Percentiles rank a stretch among this genome's conserved stretches.
These are phyloP conservation scores for Capromys pilorides DNA, from an alignment of 2,797 vertebrate species.

Conservation along the genomic window DNA sequence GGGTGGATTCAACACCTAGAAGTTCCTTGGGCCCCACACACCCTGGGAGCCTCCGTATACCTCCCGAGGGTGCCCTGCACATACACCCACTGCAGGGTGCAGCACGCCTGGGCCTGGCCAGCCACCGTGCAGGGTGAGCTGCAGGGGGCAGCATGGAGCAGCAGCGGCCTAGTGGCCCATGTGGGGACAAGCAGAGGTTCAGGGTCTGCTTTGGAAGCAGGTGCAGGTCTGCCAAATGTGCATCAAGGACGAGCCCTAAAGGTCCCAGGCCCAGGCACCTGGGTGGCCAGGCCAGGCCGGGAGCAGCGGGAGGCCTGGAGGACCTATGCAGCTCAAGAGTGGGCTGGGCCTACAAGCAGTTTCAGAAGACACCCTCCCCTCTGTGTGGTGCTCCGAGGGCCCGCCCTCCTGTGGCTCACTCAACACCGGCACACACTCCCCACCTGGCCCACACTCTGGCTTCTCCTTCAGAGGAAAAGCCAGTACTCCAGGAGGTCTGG, in stretches of 20 bases:
- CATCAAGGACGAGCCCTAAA: not conserved
- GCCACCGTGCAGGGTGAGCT: not conserved
- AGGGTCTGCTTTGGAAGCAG: not conserved
- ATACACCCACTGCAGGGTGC: fast-evolving
- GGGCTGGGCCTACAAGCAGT: not conserved
- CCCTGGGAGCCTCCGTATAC: not conserved
- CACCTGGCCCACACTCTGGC: not conserved
- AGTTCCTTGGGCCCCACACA: fast-evolving
- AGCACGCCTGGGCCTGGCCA: no score
- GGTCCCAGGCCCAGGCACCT: not conserved
- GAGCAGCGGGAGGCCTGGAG: no score
- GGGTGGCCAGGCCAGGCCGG: not conserved
- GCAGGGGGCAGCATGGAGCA: not conserved
- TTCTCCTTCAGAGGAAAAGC: not conserved
- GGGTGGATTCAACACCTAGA: not conserved
- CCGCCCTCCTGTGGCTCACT: not conserved
- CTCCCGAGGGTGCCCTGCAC: not conserved
- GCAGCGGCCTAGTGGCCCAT: not conserved
- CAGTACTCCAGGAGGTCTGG: not conserved
- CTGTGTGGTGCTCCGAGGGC: not conserved
- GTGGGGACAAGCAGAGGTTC: fast-evolving
- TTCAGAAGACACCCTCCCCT: fast-evolving
- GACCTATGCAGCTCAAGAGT: fast-evolving
- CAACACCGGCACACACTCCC: not conserved
- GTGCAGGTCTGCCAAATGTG: not conserved